These are phyloP conservation scores for Torymus tubicola DNA, from an alignment of 2,888 invertebrate species.

Conservation along the genomic window DNA sequence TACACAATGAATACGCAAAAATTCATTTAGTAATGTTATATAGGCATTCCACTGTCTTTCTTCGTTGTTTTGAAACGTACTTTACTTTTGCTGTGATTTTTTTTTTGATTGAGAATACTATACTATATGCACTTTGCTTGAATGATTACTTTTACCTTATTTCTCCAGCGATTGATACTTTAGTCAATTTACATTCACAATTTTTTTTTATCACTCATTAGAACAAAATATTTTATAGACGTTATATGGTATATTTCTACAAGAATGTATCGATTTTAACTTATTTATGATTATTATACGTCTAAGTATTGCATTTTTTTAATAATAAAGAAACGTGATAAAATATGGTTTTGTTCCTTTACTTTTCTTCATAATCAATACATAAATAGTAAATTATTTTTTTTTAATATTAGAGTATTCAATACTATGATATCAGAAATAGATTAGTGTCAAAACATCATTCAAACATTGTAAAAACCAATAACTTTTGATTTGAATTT, in stretches of 20 bases:
- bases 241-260: slow-evolving; percentile 53
- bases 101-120: slow-evolving; percentile 21
- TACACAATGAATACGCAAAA: slow-evolving; percentile 51
- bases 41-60: slow-evolving; percentile 38
- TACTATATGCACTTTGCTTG: slow-evolving; percentile 7
- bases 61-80: slow-evolving; percentile 29
- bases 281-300: slow-evolving; percentile 51
- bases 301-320: slow-evolving; percentile 52
- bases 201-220: slow-evolving; percentile 35
- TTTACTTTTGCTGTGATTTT: slow-evolving; percentile 52
- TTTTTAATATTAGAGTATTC: too few relatives aligned
- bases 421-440: too few relatives aligned
- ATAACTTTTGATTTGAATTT: too few relatives aligned
- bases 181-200: slow-evolving; percentile 43
- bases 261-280: slow-evolving; percentile 50
- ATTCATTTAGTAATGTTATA: slow-evolving; percentile 45
- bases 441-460: too few relatives aligned
- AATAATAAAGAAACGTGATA: slow-evolving; percentile 51
- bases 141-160: slow-evolving; percentile 13
- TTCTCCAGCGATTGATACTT: slow-evolving; percentile 24
- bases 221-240: slow-evolving; percentile 49
- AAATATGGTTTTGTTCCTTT: slow-evolving; percentile 16
- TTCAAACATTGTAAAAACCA: too few relatives aligned
- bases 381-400: too few relatives aligned
- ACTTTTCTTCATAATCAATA: neutral